Conservation (phyloP, 2,797 vertebrate species). For the Neopelma chrysocephalum region DNA sequence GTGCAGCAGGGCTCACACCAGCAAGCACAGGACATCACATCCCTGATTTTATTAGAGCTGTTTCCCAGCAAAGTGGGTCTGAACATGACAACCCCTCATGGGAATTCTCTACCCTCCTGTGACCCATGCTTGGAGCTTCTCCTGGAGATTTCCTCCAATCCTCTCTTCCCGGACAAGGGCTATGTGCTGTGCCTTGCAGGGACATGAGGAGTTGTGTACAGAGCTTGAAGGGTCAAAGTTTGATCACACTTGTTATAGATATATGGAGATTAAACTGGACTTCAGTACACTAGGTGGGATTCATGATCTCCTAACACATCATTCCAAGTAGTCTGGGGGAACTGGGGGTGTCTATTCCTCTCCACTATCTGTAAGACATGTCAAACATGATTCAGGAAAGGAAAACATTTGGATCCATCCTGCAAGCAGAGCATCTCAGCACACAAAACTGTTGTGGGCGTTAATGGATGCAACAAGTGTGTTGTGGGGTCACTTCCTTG, state of each 20-base stretch:
- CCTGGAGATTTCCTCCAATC: background rate
- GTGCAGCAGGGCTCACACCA: background rate
- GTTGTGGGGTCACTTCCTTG: background rate
- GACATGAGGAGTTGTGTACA: background rate
- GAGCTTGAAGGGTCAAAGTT: background rate
- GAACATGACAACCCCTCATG: background rate
- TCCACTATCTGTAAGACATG: background rate
- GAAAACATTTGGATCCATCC: background rate
- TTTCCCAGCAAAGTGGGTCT: background rate
- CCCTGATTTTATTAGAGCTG: background rate
- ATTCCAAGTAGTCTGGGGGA: background rate
- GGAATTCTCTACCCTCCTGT: background rate
- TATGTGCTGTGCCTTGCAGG: background rate
- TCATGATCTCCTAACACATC: background rate
- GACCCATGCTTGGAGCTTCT: background rate
- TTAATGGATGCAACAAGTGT: background rate
- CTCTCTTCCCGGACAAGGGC: background rate
- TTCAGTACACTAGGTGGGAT: background rate
- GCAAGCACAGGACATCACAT: background rate
- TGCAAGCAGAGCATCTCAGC: background rate
- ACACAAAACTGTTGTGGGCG: background rate
- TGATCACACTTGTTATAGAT: background rate
- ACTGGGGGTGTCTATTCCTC: background rate
- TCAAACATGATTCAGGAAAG: background rate
- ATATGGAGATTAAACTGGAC: background rate